A percentile compares a stretch with the other conserved stretches of the same genome.
phyloP scores from a whole-genome alignment of 2,888 invertebrate genomes.

The Neoascia interrupta region DNA sequence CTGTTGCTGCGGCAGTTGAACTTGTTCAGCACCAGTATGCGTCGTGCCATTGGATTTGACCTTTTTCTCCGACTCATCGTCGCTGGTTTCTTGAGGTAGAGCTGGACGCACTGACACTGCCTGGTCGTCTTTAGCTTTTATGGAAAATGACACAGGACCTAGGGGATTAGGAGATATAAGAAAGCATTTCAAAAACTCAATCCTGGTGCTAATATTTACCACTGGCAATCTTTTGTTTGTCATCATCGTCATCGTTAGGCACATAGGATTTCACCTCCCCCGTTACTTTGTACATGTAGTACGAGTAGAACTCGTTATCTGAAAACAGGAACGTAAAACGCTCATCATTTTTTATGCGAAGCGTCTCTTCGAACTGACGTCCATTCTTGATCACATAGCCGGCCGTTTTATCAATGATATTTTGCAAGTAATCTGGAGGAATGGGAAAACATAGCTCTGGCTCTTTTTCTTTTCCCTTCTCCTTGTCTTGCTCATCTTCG shows the following conservation, averaged over 20 bases:
- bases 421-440: constrained; percentile 90
- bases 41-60: constrained; percentile 45
- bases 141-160: constrained; percentile 91
- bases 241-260: constrained; percentile 76
- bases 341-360: constrained; percentile 90
- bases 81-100: constrained; percentile 87
- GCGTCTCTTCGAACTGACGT: constrained; percentile 93
- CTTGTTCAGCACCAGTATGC: constrained; percentile 17
- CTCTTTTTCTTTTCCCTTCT: constrained; percentile 54
- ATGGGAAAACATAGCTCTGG: constrained; percentile 79
- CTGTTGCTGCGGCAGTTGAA: constrained; percentile 39
- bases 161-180: too few relatives aligned
- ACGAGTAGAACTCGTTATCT: constrained; percentile 88
- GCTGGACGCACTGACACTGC: constrained; percentile 86
- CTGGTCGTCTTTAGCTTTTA: constrained; percentile 87
- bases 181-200: neutral
- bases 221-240: constrained; percentile 75
- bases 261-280: constrained; percentile 71
- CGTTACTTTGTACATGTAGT: constrained; percentile 86
- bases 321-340: constrained; percentile 93
- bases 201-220: constrained; percentile 13
- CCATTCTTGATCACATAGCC: constrained; percentile 98
- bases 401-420: constrained; percentile 98
- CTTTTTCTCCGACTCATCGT: constrained; percentile 82
- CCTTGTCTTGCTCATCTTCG: constrained; percentile 57